Conservation (phyloP, 1,140 invertebrate genomes). For the Drosophila kepulauana region DNA sequence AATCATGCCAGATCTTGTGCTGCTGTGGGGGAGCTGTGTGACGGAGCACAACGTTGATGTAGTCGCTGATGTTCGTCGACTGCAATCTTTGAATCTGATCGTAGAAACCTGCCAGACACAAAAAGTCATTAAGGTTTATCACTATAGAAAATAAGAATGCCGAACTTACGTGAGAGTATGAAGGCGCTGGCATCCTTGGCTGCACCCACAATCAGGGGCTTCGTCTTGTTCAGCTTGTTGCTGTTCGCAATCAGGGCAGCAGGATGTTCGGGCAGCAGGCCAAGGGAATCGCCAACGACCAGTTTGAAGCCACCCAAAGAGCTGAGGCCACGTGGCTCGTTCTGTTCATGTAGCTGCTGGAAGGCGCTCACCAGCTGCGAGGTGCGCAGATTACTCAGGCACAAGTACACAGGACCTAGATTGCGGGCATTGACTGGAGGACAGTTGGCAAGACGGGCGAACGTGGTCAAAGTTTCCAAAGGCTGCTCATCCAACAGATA, state of each 20-base stretch:
- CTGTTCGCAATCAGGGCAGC: slow-evolving; percentile 56
- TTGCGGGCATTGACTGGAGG: slow-evolving; percentile 46
- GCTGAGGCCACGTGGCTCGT: slow-evolving; percentile 61
- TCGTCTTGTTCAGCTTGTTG: slow-evolving; percentile 35
- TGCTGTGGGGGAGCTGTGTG: slow-evolving; percentile 65
- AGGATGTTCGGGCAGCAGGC: slow-evolving; percentile 66
- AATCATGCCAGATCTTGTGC: slow-evolving; percentile 70
- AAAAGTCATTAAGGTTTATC: background rate
- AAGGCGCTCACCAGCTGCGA: slow-evolving; percentile 64
- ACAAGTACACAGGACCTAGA: slow-evolving; percentile 51
- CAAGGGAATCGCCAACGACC: slow-evolving; percentile 71
- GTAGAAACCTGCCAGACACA: slow-evolving; percentile 60
- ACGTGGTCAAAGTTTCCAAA: slow-evolving; percentile 55
- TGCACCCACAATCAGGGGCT: slow-evolving; percentile 67
- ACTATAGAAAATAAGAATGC: background rate
- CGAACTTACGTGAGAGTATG: slow-evolving; percentile 74
- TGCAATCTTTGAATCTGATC: slow-evolving; percentile 53
- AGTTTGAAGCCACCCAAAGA: slow-evolving; percentile 75
- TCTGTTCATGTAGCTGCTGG: slow-evolving; percentile 59
- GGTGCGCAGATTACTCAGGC: slow-evolving; percentile 59
- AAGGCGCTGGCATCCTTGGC: slow-evolving; percentile 80
- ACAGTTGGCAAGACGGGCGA: slow-evolving; percentile 67
- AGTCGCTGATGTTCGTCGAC: slow-evolving; percentile 73
- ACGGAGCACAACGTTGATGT: slow-evolving; percentile 70
- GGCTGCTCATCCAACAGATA: slow-evolving; percentile 75